Evolutionary conservation across 1,140 invertebrate genomes (phyloP).

Genomic region (Mamestra configurata): DNA sequence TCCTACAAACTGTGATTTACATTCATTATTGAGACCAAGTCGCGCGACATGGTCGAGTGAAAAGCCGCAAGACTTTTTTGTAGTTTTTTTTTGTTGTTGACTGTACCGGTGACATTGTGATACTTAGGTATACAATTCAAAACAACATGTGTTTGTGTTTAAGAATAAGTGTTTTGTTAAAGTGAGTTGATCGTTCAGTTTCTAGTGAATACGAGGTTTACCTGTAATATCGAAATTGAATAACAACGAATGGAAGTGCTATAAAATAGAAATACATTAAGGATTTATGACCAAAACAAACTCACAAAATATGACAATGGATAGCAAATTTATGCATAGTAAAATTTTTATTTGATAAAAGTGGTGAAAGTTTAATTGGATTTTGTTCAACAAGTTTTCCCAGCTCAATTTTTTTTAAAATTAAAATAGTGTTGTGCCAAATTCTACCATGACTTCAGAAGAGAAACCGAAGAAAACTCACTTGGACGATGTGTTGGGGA

Average conservation of each 20-base stretch:
- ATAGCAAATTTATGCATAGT: not conserved
- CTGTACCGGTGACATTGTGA: not conserved
- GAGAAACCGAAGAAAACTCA: constrained; percentile 53
- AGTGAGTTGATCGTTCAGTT: not conserved
- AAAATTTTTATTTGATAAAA: not conserved
- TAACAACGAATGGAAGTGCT: not conserved
- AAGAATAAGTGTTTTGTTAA: not conserved
- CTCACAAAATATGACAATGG: not conserved
- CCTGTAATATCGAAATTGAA: not conserved
- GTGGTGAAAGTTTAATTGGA: not conserved
- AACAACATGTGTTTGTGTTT: not conserved
- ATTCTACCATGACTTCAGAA: not conserved
- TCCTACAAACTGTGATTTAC: constrained; percentile 25
- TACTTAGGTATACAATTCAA: no score
- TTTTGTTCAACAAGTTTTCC: not conserved
- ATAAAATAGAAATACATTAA: not conserved
- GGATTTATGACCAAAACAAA: not conserved
- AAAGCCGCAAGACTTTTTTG: not conserved
- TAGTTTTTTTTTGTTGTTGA: constrained; percentile 1
- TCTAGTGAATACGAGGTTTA: not conserved
- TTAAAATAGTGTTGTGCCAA: not conserved
- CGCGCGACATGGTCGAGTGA: not conserved
- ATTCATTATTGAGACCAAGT: constrained; percentile 44
- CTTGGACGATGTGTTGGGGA: constrained; percentile 72
- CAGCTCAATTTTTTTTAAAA: not conserved